These are phyloP conservation scores for Euborellia annulipes DNA, from an alignment of 1,140 invertebrate species.

Conservation along the genomic window DNA sequence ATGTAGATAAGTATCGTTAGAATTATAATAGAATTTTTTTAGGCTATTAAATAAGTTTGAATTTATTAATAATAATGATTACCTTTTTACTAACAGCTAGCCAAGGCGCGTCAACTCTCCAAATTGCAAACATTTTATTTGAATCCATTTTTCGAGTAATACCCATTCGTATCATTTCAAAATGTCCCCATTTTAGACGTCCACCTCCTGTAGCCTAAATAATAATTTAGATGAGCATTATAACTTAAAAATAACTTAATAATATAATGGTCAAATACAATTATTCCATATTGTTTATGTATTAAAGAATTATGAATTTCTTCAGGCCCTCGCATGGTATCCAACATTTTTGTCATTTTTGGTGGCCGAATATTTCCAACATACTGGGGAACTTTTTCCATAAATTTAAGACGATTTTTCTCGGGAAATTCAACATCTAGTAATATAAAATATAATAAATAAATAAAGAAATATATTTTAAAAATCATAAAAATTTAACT, in stretches of 20 bases:
- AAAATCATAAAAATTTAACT: slow-evolving; percentile 16
- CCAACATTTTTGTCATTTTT: slow-evolving; percentile 67
- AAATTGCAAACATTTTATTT: slow-evolving; percentile 80
- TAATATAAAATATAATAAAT: slow-evolving; percentile 13
- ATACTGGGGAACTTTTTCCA: slow-evolving; percentile 55
- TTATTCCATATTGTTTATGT: slow-evolving; percentile 81
- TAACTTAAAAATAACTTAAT: not conserved
- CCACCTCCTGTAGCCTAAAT: slow-evolving; percentile 68
- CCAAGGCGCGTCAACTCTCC: slow-evolving; percentile 90
- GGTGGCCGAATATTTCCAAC: slow-evolving; percentile 45
- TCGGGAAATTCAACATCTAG: slow-evolving; percentile 62
- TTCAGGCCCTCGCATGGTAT: slow-evolving; percentile 82
- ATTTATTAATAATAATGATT: slow-evolving; percentile 13
- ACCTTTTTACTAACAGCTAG: slow-evolving; percentile 82
- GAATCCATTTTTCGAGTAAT: slow-evolving; percentile 60
- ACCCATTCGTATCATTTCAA: slow-evolving; percentile 73
- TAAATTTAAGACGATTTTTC: slow-evolving; percentile 42
- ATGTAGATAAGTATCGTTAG: too few species aligned
- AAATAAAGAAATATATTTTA: slow-evolving; percentile 12
- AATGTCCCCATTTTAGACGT: slow-evolving; percentile 57
- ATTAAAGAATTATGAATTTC: slow-evolving; percentile 62
- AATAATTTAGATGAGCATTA: slow-evolving; percentile 6
- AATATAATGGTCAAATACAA: slow-evolving; percentile 47
- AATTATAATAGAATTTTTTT: too few species aligned
- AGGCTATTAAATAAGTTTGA: too few species aligned